Evolutionary conservation across 1,140 invertebrate genomes (phyloP).

Genomic region (Harpegnathos saltator): DNA sequence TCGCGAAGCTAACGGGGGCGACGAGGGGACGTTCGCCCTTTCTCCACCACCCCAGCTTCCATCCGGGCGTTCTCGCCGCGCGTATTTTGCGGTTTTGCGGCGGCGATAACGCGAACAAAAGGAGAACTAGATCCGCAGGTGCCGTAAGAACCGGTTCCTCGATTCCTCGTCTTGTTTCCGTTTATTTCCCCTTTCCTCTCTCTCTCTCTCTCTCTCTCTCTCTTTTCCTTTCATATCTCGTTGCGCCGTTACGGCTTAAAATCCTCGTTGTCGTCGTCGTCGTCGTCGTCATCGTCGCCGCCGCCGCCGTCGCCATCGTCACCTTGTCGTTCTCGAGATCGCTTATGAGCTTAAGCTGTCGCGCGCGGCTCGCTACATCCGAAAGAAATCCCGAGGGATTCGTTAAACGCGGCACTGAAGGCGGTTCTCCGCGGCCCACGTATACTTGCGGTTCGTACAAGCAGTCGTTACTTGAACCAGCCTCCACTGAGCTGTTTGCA

Average conservation of each 20-base stretch:
- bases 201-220: neutral
- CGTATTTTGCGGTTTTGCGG: conserved; percentile 71
- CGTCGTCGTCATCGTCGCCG: conserved; percentile 16
- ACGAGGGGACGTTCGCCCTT: neutral
- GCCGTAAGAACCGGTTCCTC: conserved; percentile 48
- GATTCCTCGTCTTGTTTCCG: conserved; percentile 32
- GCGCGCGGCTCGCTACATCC: neutral
- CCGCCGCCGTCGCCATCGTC: neutral
- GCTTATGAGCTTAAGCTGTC: neutral
- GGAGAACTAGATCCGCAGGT: conserved; percentile 46
- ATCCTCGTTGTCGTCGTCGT: conserved; percentile 20
- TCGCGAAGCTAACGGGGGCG: conserved; percentile 71
- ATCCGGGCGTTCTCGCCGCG: conserved; percentile 8
- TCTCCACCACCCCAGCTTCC: neutral
- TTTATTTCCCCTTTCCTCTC: neutral
- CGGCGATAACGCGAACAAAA: conserved; percentile 64
- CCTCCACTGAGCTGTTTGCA: too few relatives aligned
- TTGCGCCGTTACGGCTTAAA: conserved; percentile 42
- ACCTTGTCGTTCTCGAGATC: conserved; percentile 14
- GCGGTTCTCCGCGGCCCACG: too few relatives aligned
- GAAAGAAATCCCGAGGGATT: too few relatives aligned
- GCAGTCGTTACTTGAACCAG: too few relatives aligned
- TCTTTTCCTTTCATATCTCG: neutral
- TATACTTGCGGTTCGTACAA: too few relatives aligned
- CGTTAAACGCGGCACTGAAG: too few relatives aligned